Evolutionary conservation across 1,140 invertebrate species (phyloP).

Genomic region (Patella vulgata): DNA sequence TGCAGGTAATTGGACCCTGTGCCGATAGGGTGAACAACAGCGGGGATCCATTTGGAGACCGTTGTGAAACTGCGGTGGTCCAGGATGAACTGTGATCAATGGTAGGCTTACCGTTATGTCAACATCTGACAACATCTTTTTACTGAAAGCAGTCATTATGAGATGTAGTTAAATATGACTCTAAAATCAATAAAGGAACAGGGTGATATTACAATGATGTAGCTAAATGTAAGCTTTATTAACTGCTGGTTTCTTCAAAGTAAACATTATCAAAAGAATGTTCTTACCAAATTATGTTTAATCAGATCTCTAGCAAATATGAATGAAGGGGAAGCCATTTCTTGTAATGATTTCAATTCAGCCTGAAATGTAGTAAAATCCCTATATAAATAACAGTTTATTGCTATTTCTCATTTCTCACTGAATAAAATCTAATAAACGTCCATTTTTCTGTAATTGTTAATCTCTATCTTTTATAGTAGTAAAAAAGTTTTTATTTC

Average conservation of each 20-base stretch:
- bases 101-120: no score
- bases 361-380: constrained; percentile 55
- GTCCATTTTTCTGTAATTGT: no score
- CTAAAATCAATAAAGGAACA: background rate
- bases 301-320: constrained; percentile 93
- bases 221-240: background rate
- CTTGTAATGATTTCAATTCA: constrained; percentile 71
- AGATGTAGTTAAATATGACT: background rate
- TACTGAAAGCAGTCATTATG: background rate
- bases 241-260: background rate
- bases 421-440: no score
- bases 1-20: no score
- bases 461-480: no score
- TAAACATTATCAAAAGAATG: background rate
- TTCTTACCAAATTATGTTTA: constrained; percentile 88
- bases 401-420: no score
- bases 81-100: no score
- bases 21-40: no score
- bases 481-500: no score
- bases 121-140: no score
- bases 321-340: constrained; percentile 80
- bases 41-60: no score
- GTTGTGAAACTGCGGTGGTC: no score
- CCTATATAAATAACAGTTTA: background rate
- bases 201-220: background rate